Evolutionary conservation across 2,888 invertebrate species (phyloP), one percentile per base, ranked within the genome.

Genomic region (Neria commutata): DNA sequence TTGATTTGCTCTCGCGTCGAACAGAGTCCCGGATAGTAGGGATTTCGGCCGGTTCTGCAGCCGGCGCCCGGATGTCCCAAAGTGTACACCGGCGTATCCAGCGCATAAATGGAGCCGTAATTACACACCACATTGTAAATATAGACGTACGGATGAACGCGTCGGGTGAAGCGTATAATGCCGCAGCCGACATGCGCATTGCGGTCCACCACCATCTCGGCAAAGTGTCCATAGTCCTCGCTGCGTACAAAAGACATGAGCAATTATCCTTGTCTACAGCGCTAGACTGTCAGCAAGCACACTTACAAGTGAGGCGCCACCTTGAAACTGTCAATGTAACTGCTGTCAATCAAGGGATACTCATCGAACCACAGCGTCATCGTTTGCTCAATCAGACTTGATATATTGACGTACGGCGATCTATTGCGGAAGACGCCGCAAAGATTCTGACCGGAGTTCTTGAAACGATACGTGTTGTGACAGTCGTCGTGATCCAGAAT

Each of bases 151-250:
- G 73, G 75, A 61, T 77, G 73, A 46, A 77, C 76, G 8, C 73
- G 74, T 1, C 78, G 68, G 1, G 81, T 78, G 53, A 74, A 81
- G 1, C 75, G 72, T 62, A 80, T 68, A 10, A 79, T 75, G 2
- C 76, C 78, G 63, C 81, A 81, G 21, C 81, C 81, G n/a, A 81
- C 64, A 54, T 75, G 75, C 0, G 74, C 76, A 42, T 75, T 80
- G 1, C 76, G 74, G 66, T 81, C 81, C 29, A 79, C 77, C 45
- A 76, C 71, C 60, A 82, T 75, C 65, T 79, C 80, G 1, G 76
- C 77, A 70, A 82, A 82, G 55, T 81, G 81, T 0, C 82, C 82
- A 65, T 81, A 81, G 57, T 73, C 73, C 68, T 79, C 76, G 54
- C 82, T 81, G 56, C 1, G 54, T 34, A n/a, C 19, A 1, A 11